Evolutionary conservation across 2,113 vertebrate genomes (phyloP).

Genomic region (Macquaria australasica): DNA sequence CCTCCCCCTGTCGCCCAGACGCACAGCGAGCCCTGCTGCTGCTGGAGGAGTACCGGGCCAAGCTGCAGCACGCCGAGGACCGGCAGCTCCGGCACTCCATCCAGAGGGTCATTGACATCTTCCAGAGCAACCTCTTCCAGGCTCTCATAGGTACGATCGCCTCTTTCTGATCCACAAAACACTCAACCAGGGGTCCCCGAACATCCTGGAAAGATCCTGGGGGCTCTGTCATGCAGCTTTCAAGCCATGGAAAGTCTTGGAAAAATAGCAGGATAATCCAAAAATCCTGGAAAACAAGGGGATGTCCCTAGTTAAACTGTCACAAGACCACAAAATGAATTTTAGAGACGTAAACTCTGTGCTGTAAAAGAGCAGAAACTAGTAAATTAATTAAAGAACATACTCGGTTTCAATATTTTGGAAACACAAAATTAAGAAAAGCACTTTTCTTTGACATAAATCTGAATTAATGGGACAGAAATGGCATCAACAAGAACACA

Average conservation of each 20-base stretch:
- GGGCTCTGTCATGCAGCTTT: not conserved
- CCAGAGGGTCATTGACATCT: slow-evolving; percentile 97
- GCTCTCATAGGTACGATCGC: slow-evolving; percentile 91
- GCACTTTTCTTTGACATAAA: not conserved
- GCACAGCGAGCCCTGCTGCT: slow-evolving; percentile 94
- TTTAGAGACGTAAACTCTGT: too few species aligned
- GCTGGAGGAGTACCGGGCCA: slow-evolving; percentile 94
- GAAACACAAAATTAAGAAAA: too few species aligned
- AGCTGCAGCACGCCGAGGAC: slow-evolving; percentile 92
- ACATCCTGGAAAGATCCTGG: not conserved
- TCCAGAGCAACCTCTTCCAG: slow-evolving; percentile 98
- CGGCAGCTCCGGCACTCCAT: slow-evolving; percentile 93
- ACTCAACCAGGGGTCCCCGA: too few species aligned
- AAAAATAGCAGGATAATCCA: not conserved
- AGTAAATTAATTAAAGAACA: too few species aligned
- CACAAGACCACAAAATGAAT: too few species aligned
- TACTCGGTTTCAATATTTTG: too few species aligned
- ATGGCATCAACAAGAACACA: not conserved
- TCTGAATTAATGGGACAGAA: not conserved
- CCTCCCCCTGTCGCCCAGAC: slow-evolving; percentile 81
- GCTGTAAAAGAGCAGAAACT: too few species aligned
- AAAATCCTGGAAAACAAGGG: not conserved
- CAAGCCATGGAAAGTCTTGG: not conserved
- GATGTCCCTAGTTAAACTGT: not conserved
- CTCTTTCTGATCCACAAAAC: not conserved